Base-by-base conservation (phyloP, 1,140 invertebrate species). In the Mycetomoellerius zeteki region DNA sequence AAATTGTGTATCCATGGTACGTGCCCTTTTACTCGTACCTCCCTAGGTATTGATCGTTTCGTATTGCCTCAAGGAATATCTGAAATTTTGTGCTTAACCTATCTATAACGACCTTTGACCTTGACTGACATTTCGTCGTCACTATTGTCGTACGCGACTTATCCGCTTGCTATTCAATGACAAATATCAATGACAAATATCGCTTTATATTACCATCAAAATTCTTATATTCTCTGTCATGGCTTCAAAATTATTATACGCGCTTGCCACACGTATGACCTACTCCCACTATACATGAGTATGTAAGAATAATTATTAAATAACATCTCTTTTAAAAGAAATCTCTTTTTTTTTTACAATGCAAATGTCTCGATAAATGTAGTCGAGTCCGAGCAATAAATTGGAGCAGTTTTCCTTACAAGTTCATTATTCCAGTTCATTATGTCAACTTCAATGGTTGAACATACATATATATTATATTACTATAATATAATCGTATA, bases 61-160 rank as follows among this genome's bases (percentile, higher is more conserved):
- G 19, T 14, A 16, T 2, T 19, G n/a, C 50, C 5, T 64, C 76
- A 43, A 27, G 24, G 30, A 76, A 75, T 67, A 81, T 3, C 7
- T 27, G 19, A 77, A 33, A 81, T 50, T 77, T n/a, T 14, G 76
- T 24, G 1, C 84, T 86, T 56, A 58, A 81, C 47, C 43, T 73
- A 58, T 77, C 54, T 60, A 50, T 75, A 72, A 54, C 27, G 24
- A 88, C 33, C 86, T 91, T 90, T 12, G 91, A 93, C 92, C 92
- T 93, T 93, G 92, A 92, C 87, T 93, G 92, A 93, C 92, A 93
- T 93, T 93, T 88, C 62, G 19, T 64, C 64, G 65, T 24, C 65
- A 54, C 56, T 72, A n/a, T 21, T 10, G 37, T 69, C 10, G 24
- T 21, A 24, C 37, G 1, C 52, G 19, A 24, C 7, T 73, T 43